phyloP scores from a whole-genome alignment of 2,113 vertebrate genomes.

The Ursus arctos region DNA sequence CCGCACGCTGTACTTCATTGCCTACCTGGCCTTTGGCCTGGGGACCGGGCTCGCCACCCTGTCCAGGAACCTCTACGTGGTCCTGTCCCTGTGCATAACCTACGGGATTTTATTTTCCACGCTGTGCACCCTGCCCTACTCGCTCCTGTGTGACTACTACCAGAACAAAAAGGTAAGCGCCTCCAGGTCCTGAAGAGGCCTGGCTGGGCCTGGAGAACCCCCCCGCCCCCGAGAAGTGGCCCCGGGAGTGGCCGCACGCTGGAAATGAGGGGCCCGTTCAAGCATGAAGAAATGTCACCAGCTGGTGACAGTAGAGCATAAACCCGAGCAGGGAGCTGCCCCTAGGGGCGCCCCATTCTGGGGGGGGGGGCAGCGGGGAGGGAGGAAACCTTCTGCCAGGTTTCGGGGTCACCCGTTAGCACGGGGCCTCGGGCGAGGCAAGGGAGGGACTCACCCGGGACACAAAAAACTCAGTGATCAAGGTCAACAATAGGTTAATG shows the following conservation, averaged over 20 bases:
- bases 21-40: conserved; percentile 96
- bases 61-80: conserved; percentile 95
- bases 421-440: fast-evolving
- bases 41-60: conserved; percentile 97
- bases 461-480: fast-evolving
- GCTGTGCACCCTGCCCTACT: conserved; percentile 98
- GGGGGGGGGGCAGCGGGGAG: fast-evolving
- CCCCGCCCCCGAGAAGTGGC: fast-evolving
- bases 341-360: fast-evolving
- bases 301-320: fast-evolving
- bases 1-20: conserved; percentile 97
- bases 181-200: fast-evolving
- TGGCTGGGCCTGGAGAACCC: fast-evolving
- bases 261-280: neutral
- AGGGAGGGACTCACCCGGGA: neutral
- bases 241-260: fast-evolving
- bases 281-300: no score
- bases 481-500: fast-evolving
- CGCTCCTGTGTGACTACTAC: conserved; percentile 99
- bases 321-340: neutral
- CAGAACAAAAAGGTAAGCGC: conserved; percentile 95
- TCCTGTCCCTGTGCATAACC: conserved; percentile 96
- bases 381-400: neutral
- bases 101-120: conserved; percentile 98
- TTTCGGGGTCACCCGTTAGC: neutral